Percentiles rank a stretch among this genome's conserved stretches.
These are phyloP conservation scores for Meloe dianella DNA, from an alignment of 2,888 invertebrate species.

Conservation along the genomic window DNA sequence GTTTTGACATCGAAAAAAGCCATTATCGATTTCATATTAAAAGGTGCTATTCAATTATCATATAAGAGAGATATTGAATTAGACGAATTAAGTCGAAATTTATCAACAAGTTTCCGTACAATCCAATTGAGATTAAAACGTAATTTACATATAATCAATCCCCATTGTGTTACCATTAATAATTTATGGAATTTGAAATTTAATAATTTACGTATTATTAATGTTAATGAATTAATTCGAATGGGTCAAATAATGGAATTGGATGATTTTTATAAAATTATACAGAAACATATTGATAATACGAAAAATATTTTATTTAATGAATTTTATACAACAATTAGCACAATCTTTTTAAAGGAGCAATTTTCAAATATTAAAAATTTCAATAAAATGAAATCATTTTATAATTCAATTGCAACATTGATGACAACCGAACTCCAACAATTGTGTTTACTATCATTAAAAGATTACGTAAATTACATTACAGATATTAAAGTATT, in stretches of 20 bases:
- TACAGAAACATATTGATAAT: slow-evolving; percentile 69
- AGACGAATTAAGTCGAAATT: slow-evolving; percentile 69
- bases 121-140: slow-evolving; percentile 62
- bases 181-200: slow-evolving; percentile 83
- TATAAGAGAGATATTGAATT: slow-evolving; percentile 65
- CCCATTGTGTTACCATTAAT: slow-evolving; percentile 79
- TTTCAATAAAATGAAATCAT: slow-evolving; percentile 71
- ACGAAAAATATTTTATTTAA: slow-evolving; percentile 71
- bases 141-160: slow-evolving; percentile 78
- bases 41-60: slow-evolving; percentile 66
- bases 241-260: slow-evolving; percentile 73
- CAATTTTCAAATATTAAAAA: slow-evolving; percentile 71
- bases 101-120: slow-evolving; percentile 63
- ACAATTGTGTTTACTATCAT: slow-evolving; percentile 78
- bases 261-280: slow-evolving; percentile 65
- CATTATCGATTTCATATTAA: slow-evolving; percentile 88
- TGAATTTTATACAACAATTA: slow-evolving; percentile 70
- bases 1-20: slow-evolving; percentile 88
- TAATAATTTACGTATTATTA: slow-evolving; percentile 68
- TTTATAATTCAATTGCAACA: slow-evolving; percentile 84
- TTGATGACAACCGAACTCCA: slow-evolving; percentile 91
- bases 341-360: slow-evolving; percentile 70
- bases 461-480: slow-evolving; percentile 78
- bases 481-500: slow-evolving; percentile 78
- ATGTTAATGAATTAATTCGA: slow-evolving; percentile 64